Conservation (phyloP, 2,113 vertebrate genomes). For the Morone saxatilis region DNA sequence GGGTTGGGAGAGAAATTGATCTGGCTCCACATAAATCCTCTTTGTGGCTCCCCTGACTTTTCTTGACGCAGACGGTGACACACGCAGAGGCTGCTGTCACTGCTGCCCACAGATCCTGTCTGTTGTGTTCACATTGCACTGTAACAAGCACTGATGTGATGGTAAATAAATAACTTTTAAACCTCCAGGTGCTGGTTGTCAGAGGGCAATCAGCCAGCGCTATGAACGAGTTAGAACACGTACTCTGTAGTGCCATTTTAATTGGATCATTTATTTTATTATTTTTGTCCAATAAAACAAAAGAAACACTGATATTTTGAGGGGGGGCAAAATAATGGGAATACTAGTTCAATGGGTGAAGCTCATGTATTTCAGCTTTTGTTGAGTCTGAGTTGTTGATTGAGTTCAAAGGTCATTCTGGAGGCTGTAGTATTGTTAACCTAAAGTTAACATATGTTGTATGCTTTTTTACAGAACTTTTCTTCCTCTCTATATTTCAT, state of each 20-base stretch:
- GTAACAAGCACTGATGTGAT: constrained; percentile 30
- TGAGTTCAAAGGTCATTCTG: neutral
- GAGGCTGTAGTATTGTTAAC: neutral
- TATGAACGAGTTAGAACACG: neutral
- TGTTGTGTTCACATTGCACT: constrained; percentile 37
- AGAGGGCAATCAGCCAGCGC: neutral
- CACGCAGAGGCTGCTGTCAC: constrained; percentile 44
- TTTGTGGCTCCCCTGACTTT: constrained; percentile 39
- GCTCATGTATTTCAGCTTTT: neutral
- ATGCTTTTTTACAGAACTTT: neutral
- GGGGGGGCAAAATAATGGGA: neutral
- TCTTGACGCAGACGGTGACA: constrained; percentile 76
- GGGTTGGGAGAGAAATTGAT: accelerated
- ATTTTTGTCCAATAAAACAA: neutral
- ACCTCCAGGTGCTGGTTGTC: constrained; percentile 35
- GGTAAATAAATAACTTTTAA: constrained; percentile 51
- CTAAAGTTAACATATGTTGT: neutral
- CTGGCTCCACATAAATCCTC: constrained; percentile 11
- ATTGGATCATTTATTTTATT: neutral
- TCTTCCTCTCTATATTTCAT: neutral
- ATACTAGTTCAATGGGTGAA: neutral
- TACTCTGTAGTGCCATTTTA: neutral
- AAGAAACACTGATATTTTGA: neutral
- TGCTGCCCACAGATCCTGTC: constrained; percentile 53
- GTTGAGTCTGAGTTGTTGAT: neutral